Evolutionary conservation across 92 coral and sea anemone genomes (phyloP).

Genomic region (Epizoanthus scotinus): DNA sequence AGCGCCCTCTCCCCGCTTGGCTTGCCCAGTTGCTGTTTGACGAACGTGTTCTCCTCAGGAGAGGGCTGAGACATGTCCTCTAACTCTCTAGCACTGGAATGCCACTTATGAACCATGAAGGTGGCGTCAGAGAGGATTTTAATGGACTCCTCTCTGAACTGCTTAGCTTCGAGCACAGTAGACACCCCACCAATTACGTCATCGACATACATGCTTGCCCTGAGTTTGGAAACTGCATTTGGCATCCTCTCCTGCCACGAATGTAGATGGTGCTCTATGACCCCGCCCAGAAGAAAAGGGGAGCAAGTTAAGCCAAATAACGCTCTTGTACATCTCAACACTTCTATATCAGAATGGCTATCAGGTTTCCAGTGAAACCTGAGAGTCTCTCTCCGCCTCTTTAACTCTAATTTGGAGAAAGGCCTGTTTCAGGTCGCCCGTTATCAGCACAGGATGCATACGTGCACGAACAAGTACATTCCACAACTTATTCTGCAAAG

Average conservation of each 20-base stretch:
- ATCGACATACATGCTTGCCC: background rate
- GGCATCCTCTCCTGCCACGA: background rate
- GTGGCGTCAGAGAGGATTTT: slow-evolving; percentile 5
- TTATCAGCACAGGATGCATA: background rate
- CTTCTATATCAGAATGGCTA: too few relatives aligned
- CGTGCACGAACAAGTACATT: slow-evolving; percentile 26
- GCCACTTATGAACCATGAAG: slow-evolving; percentile 8
- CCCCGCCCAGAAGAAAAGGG: slow-evolving; percentile 9
- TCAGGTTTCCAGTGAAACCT: slow-evolving; percentile 33
- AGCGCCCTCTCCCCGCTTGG: background rate
- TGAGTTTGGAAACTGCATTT: background rate
- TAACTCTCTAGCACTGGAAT: background rate
- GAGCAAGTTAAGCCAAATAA: background rate
- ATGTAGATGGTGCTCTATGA: slow-evolving; percentile 6
- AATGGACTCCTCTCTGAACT: background rate
- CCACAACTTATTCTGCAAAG: slow-evolving; percentile 29
- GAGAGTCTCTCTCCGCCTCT: slow-evolving; percentile 32
- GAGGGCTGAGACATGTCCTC: background rate
- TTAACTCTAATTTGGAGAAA: slow-evolving; percentile 25
- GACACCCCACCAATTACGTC: slow-evolving; percentile 13
- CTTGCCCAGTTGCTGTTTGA: slow-evolving; percentile 17
- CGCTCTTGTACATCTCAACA: background rate
- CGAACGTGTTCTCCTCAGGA: background rate
- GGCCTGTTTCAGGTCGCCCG: slow-evolving; percentile 17
- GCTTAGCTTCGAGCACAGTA: slow-evolving; percentile 1